phyloP scores from a whole-genome alignment of 1,140 invertebrate genomes.

The Lepidurus arcticus region DNA sequence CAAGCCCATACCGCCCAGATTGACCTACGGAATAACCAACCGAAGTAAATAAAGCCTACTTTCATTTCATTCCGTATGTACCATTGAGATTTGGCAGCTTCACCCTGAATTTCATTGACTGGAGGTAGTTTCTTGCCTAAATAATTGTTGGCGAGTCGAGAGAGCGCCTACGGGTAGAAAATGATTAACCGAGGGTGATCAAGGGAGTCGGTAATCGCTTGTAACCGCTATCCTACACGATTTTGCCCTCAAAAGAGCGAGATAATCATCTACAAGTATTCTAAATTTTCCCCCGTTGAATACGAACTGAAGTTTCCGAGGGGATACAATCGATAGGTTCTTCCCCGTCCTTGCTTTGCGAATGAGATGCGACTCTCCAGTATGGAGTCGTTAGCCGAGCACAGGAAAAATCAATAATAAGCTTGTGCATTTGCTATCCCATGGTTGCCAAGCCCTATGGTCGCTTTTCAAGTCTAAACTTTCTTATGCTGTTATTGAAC shows the following conservation, averaged over 20 bases:
- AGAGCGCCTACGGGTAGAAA: slow-evolving; percentile 60
- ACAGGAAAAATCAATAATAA: slow-evolving; percentile 13
- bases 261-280: background rate
- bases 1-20: slow-evolving; percentile 94
- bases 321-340: slow-evolving; percentile 16
- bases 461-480: slow-evolving; percentile 27
- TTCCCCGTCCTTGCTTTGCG: background rate
- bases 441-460: background rate
- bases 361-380: background rate
- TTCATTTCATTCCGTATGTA: slow-evolving; percentile 43
- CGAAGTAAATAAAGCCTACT: background rate
- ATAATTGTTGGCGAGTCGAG: slow-evolving; percentile 84
- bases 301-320: background rate
- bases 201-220: background rate
- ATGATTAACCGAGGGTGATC: background rate
- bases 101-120: slow-evolving; percentile 78
- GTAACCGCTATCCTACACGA: no score
- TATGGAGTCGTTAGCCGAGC: background rate
- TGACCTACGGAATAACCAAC: slow-evolving; percentile 60
- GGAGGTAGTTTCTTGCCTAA: slow-evolving; percentile 87
- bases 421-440: background rate
- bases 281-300: background rate
- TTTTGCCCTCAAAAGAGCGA: background rate
- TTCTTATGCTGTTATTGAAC: background rate
- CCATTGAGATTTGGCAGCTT: slow-evolving; percentile 84